These are phyloP conservation scores for Chrysomela aeneicollis DNA, from an alignment of 2,888 invertebrate genomes.

Conservation along the genomic window DNA sequence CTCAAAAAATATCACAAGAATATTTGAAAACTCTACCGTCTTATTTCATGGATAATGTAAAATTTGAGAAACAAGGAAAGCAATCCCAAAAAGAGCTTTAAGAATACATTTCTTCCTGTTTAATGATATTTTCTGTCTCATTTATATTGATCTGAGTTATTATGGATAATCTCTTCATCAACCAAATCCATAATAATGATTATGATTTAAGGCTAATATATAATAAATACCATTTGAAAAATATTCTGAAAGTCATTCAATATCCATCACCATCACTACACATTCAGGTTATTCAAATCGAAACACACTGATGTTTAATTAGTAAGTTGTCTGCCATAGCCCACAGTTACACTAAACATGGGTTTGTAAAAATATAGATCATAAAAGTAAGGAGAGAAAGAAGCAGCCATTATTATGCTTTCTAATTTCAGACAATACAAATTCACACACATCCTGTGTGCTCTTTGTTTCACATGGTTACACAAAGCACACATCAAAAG, in stretches of 20 bases:
- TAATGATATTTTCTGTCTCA: too few species aligned
- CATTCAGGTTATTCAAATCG: constrained; percentile 12
- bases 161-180: too few species aligned
- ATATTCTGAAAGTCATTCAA: not conserved
- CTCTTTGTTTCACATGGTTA: constrained; percentile 38
- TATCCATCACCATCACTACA: constrained; percentile 19
- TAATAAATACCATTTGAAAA: not conserved
- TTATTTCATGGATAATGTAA: too few species aligned
- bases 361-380: constrained; percentile 27
- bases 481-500: constrained; percentile 24
- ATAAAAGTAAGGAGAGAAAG: constrained; percentile 35
- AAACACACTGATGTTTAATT: constrained; percentile 18
- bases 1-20: too few species aligned
- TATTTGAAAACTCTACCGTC: too few species aligned
- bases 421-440: constrained; percentile 56
- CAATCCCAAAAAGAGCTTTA: too few species aligned
- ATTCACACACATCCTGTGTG: constrained; percentile 29
- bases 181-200: not conserved
- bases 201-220: not conserved
- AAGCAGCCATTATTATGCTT: constrained; percentile 50
- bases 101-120: too few species aligned
- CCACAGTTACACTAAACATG: constrained; percentile 31
- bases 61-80: too few species aligned
- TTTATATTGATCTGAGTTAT: too few species aligned
- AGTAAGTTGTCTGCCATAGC: constrained; percentile 10